A percentile compares a stretch with the other conserved stretches of the same genome.
Evolutionary conservation across 2,888 invertebrate species (phyloP).

Genomic region (Galerucella pusilla): DNA sequence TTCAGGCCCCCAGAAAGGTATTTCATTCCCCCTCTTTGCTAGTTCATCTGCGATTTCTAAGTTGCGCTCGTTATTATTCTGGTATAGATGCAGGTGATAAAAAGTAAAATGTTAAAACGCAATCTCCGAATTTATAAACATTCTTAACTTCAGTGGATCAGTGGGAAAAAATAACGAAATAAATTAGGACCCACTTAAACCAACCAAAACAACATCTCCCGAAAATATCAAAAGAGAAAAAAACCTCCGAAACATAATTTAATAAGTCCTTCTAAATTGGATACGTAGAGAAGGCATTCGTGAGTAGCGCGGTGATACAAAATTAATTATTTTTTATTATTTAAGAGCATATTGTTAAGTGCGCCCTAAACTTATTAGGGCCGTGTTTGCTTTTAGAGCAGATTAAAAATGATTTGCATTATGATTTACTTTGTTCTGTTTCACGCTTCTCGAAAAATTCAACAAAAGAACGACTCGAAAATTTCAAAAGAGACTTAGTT

Average conservation of each 20-base stretch:
- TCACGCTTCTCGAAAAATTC: constrained; percentile 50
- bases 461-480: constrained; percentile 54
- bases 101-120: too few species aligned
- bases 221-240: constrained; percentile 21
- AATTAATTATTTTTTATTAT: constrained; percentile 52
- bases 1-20: too few species aligned
- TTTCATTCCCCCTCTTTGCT: too few species aligned
- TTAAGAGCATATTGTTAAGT: constrained; percentile 49
- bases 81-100: too few species aligned
- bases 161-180: constrained; percentile 6
- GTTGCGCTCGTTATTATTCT: too few species aligned
- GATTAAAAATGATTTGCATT: constrained; percentile 61
- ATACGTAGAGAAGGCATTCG: constrained; percentile 21
- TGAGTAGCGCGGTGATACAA: constrained; percentile 41
- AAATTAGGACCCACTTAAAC: constrained; percentile 3
- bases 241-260: constrained; percentile 26
- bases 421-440: constrained; percentile 55
- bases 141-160: not conserved
- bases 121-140: too few species aligned
- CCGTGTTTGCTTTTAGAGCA: constrained; percentile 57
- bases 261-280: constrained; percentile 32
- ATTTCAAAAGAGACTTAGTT: constrained; percentile 52
- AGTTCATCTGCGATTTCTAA: too few species aligned
- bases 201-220: not conserved
- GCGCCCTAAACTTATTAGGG: constrained; percentile 54